Conservation (phyloP, 2,797 vertebrate species). For the Squalus acanthias region DNA sequence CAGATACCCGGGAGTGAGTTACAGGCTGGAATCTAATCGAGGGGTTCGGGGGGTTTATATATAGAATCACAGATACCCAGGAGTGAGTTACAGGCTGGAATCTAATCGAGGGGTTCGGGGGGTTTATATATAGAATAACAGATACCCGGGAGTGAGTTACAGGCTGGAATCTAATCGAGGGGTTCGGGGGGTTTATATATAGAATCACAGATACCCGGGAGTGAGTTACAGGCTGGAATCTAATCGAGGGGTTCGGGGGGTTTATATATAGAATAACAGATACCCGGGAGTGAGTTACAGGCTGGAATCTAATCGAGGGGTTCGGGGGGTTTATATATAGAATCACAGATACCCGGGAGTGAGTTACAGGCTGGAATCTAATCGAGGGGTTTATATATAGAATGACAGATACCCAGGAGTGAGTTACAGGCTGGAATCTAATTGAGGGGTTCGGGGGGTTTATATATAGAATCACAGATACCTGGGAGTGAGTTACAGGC, state of each 20-base stretch:
- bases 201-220: too few species aligned
- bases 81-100: not conserved
- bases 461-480: not conserved
- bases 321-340: not conserved
- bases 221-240: not conserved
- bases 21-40: not conserved
- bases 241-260: not conserved
- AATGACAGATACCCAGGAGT: not conserved
- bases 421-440: conserved; percentile 6
- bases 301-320: too few species aligned
- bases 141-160: too few species aligned
- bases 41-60: not conserved
- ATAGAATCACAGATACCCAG: not conserved
- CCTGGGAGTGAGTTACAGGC: not conserved
- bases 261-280: not conserved
- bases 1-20: not conserved
- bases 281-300: not conserved
- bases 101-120: too few species aligned
- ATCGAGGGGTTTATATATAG: not conserved
- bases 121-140: too few species aligned
- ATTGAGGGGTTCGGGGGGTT: not conserved
- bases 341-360: not conserved
- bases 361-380: not conserved
- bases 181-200: too few species aligned
- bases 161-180: too few species aligned